Evolutionary conservation across 2,797 vertebrate genomes (phyloP).

Genomic region (Perodicticus potto): DNA sequence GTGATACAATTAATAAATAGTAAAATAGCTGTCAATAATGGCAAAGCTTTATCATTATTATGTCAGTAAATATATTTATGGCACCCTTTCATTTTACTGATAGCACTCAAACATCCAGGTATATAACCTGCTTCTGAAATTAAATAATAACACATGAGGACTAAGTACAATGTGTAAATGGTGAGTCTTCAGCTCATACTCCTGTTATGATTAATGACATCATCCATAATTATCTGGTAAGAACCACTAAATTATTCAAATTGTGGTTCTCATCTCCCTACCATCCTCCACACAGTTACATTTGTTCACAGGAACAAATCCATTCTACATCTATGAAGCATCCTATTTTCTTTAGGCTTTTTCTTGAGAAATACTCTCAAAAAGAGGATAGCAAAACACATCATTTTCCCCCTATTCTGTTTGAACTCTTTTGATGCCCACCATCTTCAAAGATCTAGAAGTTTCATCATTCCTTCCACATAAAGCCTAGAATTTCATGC

Average conservation of each 20-base stretch:
- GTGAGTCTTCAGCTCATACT: neutral
- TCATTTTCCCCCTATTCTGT: neutral
- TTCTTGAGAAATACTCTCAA: neutral
- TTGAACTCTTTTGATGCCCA: neutral
- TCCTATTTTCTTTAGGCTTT: neutral
- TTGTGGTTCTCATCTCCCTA: neutral
- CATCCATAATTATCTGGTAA: neutral
- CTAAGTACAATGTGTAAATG: neutral
- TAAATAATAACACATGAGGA: neutral
- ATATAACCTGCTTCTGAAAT: neutral
- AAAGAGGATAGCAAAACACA: neutral
- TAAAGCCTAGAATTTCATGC: neutral
- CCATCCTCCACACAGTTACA: neutral
- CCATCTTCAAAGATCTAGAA: neutral
- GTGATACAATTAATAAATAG: neutral
- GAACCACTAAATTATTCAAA: neutral
- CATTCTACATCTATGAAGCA: neutral
- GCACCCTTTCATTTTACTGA: neutral
- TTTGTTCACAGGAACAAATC: neutral
- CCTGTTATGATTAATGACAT: neutral
- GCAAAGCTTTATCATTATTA: neutral
- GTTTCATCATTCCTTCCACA: neutral
- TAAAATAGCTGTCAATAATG: constrained; percentile 25
- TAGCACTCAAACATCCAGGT: neutral
- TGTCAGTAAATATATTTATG: neutral